Base-by-base conservation (phyloP, 2,888 invertebrate genomes). In the Scaptomyza caliginosa region DNA sequence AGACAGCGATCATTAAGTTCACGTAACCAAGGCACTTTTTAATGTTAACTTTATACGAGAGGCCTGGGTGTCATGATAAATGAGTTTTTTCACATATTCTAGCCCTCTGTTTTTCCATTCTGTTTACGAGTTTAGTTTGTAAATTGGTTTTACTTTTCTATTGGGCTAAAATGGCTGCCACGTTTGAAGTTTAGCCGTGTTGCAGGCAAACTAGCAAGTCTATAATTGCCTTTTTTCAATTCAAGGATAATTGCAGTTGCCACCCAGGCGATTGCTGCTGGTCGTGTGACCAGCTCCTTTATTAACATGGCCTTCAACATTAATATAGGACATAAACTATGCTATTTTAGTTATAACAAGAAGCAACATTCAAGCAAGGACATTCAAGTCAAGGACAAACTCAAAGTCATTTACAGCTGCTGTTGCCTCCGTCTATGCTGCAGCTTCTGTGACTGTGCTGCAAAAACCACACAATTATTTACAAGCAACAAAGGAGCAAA, bases 141-240 rank as follows among this genome's bases (percentile, higher is more conserved):
- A 86, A 88, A 88, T 83, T 88, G 72, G 74, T 74, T 83, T 78
- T 76, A 62, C 54, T 75, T 74, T 70, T n/a, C n/a, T n/a, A n/a
- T 62, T 48, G 56, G 59, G 56, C 60, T 21, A 54, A 78, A 78
- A 85, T 79, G 86, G 76, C 74, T 39, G 60, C 24, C 28, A 36
- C 69, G 55, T 86, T 80, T 83, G 81, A 80, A 79, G 76, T 76
- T 43, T 28, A 40, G 48, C 56, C 63, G 62, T 38, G 45, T 10
- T 26, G 26, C 43, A 24, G 13, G 13, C 10, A 24, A 23, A 16
- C n/a, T 13, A 43, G 34, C 48, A 67, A 56, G 45, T 40, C 24
- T 16, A 17, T 45, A n/a, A n/a, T 45, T 17, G n/a, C 0, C 24
- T 8, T 19, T 10, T 26, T 45, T 21, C 76, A 79, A 74, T 45